Conservation (phyloP, 2,797 vertebrate genomes). For the Mormyrops attenuatus region DNA sequence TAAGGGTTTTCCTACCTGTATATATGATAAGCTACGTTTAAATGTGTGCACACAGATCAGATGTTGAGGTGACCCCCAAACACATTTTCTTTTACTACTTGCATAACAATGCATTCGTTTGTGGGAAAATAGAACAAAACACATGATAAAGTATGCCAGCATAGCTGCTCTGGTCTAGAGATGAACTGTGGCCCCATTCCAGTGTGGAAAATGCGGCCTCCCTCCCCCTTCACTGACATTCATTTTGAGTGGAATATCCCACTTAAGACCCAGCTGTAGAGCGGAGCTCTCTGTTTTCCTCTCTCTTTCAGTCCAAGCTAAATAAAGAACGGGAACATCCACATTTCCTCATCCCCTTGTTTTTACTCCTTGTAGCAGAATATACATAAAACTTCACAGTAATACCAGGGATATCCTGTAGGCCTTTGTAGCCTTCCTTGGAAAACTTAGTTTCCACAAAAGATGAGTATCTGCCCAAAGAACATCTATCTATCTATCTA, state of each 20-base stretch:
- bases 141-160: background rate
- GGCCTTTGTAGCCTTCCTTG: background rate
- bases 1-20: background rate
- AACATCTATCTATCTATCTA: background rate
- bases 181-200: background rate
- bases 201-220: background rate
- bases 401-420: background rate
- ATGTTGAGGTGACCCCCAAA: background rate
- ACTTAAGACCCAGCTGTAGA: background rate
- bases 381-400: background rate
- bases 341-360: background rate
- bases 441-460: background rate
- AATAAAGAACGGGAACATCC: background rate
- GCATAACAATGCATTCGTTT: background rate
- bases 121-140: background rate
- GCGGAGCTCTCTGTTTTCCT: background rate
- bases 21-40: background rate
- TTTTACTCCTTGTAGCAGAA: background rate
- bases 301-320: background rate
- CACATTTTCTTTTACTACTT: background rate
- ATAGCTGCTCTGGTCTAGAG: background rate
- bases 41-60: background rate
- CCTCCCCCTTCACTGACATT: background rate
- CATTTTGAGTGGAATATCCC: conserved; percentile 1
- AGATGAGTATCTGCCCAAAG: background rate